Conservation (phyloP, 1,140 invertebrate genomes). For the Teleopsis dalmanni region DNA sequence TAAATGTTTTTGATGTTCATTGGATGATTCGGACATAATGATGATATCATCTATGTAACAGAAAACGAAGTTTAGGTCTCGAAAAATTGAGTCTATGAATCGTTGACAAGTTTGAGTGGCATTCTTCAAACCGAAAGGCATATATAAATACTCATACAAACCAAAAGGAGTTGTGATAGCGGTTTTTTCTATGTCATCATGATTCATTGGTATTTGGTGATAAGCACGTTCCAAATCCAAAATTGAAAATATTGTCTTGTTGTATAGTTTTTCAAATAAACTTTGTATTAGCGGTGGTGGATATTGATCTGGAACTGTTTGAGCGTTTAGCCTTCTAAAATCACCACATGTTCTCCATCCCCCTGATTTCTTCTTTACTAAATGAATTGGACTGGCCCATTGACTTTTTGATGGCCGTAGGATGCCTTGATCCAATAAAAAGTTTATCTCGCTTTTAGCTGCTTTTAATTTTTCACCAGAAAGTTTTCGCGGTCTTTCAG, state of each 20-base stretch:
- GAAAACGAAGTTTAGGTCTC: conserved; percentile 35
- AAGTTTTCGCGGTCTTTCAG: conserved; percentile 30
- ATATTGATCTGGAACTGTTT: not conserved
- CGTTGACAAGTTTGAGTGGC: conserved; percentile 45
- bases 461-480: conserved; percentile 23
- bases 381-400: conserved; percentile 45
- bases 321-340: conserved; percentile 44
- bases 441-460: conserved; percentile 20
- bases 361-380: conserved; percentile 35
- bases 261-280: no score
- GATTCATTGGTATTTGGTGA: conserved; percentile 42
- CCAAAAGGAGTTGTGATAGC: conserved; percentile 38
- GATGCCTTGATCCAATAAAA: conserved; percentile 19
- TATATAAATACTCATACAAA: conserved; percentile 38
- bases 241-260: conserved; percentile 38
- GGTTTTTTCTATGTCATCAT: conserved; percentile 34
- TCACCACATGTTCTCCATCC: conserved; percentile 42
- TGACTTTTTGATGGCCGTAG: conserved; percentile 32
- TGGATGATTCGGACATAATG: conserved; percentile 28
- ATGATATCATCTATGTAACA: conserved; percentile 47
- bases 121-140: conserved; percentile 42
- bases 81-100: conserved; percentile 44
- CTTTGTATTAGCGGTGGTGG: not conserved
- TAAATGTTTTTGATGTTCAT: conserved; percentile 29
- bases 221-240: conserved; percentile 48